Conservation (phyloP, 1,140 invertebrate species). For the Drosophila ogumai region DNA sequence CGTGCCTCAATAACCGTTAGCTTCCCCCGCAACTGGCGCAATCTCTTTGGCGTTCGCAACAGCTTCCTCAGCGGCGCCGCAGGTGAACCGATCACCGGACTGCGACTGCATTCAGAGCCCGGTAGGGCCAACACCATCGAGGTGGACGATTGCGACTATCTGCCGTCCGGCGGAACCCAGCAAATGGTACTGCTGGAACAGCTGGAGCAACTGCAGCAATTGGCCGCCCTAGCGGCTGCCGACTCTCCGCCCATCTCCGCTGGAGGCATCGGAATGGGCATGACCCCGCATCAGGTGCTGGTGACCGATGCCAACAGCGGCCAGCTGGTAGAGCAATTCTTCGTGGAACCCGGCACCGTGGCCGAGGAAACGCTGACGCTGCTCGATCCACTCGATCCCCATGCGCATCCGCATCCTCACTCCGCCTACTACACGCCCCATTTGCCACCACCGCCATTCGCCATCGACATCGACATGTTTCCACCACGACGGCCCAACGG, state of each 20-base stretch:
- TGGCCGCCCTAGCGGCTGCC: constrained; percentile 74
- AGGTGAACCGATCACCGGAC: constrained; percentile 59
- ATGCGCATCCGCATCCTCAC: constrained; percentile 72
- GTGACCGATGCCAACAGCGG: constrained; percentile 72
- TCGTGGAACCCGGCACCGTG: constrained; percentile 66
- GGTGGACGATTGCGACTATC: constrained; percentile 80
- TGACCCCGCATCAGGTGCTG: constrained; percentile 59
- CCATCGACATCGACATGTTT: constrained; percentile 37
- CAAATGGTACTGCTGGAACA: constrained; percentile 77
- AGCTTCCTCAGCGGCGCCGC: constrained; percentile 48
- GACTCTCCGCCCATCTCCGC: constrained; percentile 77
- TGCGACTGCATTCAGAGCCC: constrained; percentile 61
- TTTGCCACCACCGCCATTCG: constrained; percentile 50
- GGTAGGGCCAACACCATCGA: constrained; percentile 81
- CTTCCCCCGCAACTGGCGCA: constrained; percentile 80
- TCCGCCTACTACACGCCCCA: constrained; percentile 62
- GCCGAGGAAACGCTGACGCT: constrained; percentile 57
- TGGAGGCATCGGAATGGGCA: constrained; percentile 51
- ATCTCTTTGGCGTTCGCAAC: constrained; percentile 61
- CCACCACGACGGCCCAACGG: constrained; percentile 61
- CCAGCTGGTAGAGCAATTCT: constrained; percentile 75
- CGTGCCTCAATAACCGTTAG: constrained; percentile 65
- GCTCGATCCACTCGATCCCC: constrained; percentile 59
- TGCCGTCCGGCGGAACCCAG: constrained; percentile 64
- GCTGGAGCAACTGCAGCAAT: constrained; percentile 75